Base-by-base conservation (phyloP, 2,888 invertebrate species). In the Elegia similella region DNA sequence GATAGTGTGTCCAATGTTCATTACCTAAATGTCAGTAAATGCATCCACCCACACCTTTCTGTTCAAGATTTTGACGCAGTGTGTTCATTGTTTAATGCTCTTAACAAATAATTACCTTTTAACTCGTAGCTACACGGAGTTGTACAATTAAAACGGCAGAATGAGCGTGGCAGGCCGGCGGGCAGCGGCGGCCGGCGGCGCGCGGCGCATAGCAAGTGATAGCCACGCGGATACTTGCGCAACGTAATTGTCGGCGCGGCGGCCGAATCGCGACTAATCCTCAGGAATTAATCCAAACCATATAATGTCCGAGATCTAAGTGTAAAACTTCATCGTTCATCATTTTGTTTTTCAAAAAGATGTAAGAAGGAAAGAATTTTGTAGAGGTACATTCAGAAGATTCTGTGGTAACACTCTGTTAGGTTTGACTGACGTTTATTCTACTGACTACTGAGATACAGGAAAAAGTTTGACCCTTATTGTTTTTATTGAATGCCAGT, bases 81-180 rank as follows among this genome's bases (percentile, higher is more conserved):
- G 23, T 23, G 23, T 23, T 23, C 23, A 23, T 23, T 23, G n/a
- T n/a, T 23, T 23, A 23, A 43, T 46, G 57, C 7, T 46, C n/a
- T 12, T 32, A 10, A 17, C 23, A 30, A 56, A 53, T 52, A 56
- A 56, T 44, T 52, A 47, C 56, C 5, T 47, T 48, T 30, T 53
- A 52, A 23, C 42, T 30, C 42, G 52, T 55, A 50, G 53, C 56
- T 50, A 59, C 54, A 34, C 23, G 38, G 8, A n/a, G 46, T 84
- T 84, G 82, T 82, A 80, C 74, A 84, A 86, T 82, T 82, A 80
- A 76, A 73, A 73, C 63, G 63, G 67, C 62, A 68, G 71, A 78
- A 76, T 74, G 66, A 68, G 66, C 65, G 69, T 65, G 67, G 66
- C 65, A 60, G 59, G 61, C 61, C 62, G 38, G 12, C 70, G 73